Percentiles rank a stretch among this genome's conserved stretches.
These are phyloP conservation scores for Lepidostoma basale DNA, from an alignment of 1,140 invertebrate genomes.

Conservation along the genomic window DNA sequence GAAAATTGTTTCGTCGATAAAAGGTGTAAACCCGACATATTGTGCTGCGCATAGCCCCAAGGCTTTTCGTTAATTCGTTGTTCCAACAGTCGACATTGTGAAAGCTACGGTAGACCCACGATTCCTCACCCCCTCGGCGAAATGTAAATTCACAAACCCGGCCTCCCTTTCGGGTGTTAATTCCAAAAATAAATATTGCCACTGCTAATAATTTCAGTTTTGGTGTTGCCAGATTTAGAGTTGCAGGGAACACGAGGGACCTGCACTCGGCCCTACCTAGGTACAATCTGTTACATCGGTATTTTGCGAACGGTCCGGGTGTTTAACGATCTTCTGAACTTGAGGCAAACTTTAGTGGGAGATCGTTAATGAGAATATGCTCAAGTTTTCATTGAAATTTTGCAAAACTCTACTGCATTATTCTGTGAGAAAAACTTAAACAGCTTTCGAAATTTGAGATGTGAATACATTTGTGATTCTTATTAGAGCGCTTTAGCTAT, in stretches of 20 bases:
- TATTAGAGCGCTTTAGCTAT: too few species aligned
- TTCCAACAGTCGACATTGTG: constrained; percentile 34
- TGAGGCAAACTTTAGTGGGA: neutral
- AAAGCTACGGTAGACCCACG: constrained; percentile 21
- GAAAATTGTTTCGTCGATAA: neutral
- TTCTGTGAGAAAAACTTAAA: too few species aligned
- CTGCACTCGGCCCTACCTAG: neutral
- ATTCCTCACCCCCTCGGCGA: constrained; percentile 10
- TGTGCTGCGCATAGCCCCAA: neutral
- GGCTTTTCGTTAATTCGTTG: constrained; percentile 39
- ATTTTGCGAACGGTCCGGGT: neutral
- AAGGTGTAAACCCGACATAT: constrained; percentile 9
- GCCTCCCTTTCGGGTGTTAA: constrained; percentile 36
- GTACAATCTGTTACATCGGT: constrained; percentile 4
- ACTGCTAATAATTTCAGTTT: constrained; percentile 37
- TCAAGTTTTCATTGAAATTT: too few species aligned
- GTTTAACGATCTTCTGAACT: neutral
- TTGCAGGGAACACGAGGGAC: constrained; percentile 3
- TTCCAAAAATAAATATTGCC: constrained; percentile 45
- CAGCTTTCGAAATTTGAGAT: too few species aligned
- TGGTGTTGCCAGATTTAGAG: constrained; percentile 20
- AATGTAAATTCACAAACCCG: constrained; percentile 39
- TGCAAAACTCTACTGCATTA: too few species aligned
- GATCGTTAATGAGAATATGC: too few species aligned
- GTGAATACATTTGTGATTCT: too few species aligned